Conservation (phyloP, 2,888 invertebrate genomes). For the Drosophila monieri region DNA sequence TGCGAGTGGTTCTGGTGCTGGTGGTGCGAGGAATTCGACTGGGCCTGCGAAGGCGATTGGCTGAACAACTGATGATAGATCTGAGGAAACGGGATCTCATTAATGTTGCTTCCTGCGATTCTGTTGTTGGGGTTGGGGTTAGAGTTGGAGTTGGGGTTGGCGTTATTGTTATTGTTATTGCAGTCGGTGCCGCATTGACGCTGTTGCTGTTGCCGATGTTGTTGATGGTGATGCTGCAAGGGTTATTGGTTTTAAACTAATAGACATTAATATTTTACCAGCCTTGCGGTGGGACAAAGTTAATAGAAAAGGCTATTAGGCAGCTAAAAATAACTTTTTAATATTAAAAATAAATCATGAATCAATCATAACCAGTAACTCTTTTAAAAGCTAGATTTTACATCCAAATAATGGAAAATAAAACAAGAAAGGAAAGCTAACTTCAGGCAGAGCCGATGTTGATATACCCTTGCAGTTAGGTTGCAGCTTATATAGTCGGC, state of each 20-base stretch:
- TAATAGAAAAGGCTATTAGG: no score
- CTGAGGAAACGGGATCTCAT: slow-evolving; percentile 19
- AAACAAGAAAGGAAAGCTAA: no score
- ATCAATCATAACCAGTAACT: no score
- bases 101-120: background rate
- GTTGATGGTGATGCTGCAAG: slow-evolving; percentile 40
- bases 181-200: slow-evolving; percentile 20
- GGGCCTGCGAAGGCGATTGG: slow-evolving; percentile 1
- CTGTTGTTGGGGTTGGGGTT: slow-evolving; percentile 5
- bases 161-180: background rate
- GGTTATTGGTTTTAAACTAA: slow-evolving; percentile 5
- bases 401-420: no score
- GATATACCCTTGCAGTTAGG: no score
- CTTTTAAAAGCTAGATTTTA: no score
- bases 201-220: background rate
- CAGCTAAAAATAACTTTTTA: no score
- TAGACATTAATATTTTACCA: background rate
- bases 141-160: background rate
- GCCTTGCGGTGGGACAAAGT: no score
- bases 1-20: slow-evolving; percentile 16
- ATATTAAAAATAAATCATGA: no score
- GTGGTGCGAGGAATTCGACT: slow-evolving; percentile 17
- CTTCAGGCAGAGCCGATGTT: no score
- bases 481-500: no score
- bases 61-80: slow-evolving; percentile 10